Conservation (phyloP, 2,113 vertebrate genomes). For the Heterotilapia buettikoferi region DNA sequence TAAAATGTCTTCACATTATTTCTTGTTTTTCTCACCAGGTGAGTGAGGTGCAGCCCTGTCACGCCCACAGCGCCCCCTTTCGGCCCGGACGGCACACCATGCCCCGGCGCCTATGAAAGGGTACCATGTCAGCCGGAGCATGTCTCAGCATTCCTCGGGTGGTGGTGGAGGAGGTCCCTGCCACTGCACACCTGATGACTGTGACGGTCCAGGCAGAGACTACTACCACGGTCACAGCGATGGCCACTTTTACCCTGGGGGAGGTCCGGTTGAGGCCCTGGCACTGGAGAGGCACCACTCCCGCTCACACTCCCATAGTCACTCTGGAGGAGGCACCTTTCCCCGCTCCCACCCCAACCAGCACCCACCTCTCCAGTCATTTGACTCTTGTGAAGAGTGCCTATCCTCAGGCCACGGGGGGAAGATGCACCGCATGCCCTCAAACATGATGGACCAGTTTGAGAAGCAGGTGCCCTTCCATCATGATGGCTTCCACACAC, state of each 20-base stretch:
- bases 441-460: slow-evolving; percentile 91
- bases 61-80: slow-evolving; percentile 78
- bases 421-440: slow-evolving; percentile 93
- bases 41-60: slow-evolving; percentile 74
- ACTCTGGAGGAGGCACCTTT: slow-evolving; percentile 87
- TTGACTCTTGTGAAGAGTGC: slow-evolving; percentile 96
- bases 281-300: slow-evolving; percentile 72
- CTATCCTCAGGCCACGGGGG: slow-evolving; percentile 71
- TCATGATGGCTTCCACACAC: slow-evolving; percentile 96
- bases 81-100: slow-evolving; percentile 77
- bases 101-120: slow-evolving; percentile 88
- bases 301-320: slow-evolving; percentile 60
- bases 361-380: slow-evolving; percentile 76
- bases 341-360: slow-evolving; percentile 91
- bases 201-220: slow-evolving; percentile 71
- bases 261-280: slow-evolving; percentile 83
- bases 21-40: slow-evolving; percentile 49
- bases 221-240: slow-evolving; percentile 84
- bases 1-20: background rate
- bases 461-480: slow-evolving; percentile 96
- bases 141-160: slow-evolving; percentile 81
- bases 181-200: slow-evolving; percentile 85
- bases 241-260: slow-evolving; percentile 79
- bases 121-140: slow-evolving; percentile 95
- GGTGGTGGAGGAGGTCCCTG: slow-evolving; percentile 76